Base-by-base conservation (phyloP, 2,113 vertebrate species). In the Passer domesticus region DNA sequence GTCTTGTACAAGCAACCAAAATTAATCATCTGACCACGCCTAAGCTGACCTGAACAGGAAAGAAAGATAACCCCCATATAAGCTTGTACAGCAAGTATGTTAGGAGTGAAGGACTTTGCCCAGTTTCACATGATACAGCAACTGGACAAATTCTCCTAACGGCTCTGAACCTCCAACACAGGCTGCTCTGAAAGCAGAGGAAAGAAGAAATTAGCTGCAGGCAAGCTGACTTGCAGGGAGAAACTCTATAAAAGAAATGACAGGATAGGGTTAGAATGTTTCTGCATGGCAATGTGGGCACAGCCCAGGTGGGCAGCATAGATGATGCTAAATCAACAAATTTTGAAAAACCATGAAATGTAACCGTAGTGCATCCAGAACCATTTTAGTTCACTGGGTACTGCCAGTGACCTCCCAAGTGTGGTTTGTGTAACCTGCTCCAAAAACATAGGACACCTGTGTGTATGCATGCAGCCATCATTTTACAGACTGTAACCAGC, bases 11-110 rank as follows among this genome's bases (percentile, higher is more conserved):
- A 92, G 87, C 68, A 69, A 88, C 80, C 78, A 90, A 52, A 90
- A 93, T 80, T 74, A 72, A 88, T 66, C 27, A 1, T 63, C 87
- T 83, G 91, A 88, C 68, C 85, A 90, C 24, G 0, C 90, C 85
- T 90, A 53, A 85, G 63, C 30, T 91, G 95, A 87, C 89, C 91
- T 39, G 46, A 94, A 89, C 84, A 88, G 93, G 95, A 95, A 95
- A 70, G 50, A 68, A 73, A 66, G 90, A 92, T 92, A 90, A 92
- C 70, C 84, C 33, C 67, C 63, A 79, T 10, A 50, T 31, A 85
- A 87, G 68, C 66, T 58, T 62, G 46, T 22, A 52, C 60, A 92
- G 87, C 82, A 92, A 90, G 68, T 68, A 81, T 11, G 27, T 82
- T 47, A 70, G 70, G 47, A 82, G 62, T 27, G 66, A 52, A 90